Conservation (phyloP, 1,140 invertebrate genomes). For the Harlomillsia oculata region DNA sequence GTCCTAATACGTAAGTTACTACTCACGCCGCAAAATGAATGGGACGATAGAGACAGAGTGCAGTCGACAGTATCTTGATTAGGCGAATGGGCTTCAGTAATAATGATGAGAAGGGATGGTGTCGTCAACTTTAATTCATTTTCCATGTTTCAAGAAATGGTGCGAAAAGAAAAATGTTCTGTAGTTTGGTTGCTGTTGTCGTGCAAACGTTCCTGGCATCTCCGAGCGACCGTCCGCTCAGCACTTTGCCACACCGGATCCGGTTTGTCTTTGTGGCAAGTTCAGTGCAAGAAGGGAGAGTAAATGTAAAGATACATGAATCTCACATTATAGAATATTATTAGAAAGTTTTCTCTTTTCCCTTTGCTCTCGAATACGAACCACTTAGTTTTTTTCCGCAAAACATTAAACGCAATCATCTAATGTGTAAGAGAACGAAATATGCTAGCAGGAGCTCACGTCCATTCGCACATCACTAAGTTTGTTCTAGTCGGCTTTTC, state of each 20-base stretch:
- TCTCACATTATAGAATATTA: constrained; percentile 34
- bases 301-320: constrained; percentile 34
- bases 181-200: constrained; percentile 10
- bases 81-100: constrained; percentile 19
- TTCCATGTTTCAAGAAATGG: constrained; percentile 27
- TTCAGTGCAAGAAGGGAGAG: constrained; percentile 11
- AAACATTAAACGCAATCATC: constrained; percentile 34
- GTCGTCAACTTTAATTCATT: constrained; percentile 32
- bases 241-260: too few relatives aligned
- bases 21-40: too few relatives aligned
- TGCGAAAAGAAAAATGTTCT: constrained; percentile 25
- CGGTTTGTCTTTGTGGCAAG: constrained; percentile 18
- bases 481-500: too few relatives aligned
- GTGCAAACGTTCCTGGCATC: too few relatives aligned
- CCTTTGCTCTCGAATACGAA: constrained; percentile 11
- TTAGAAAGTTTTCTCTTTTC: constrained; percentile 30
- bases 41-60: too few relatives aligned
- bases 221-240: too few relatives aligned
- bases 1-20: too few relatives aligned
- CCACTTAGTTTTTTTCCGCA: constrained; percentile 33
- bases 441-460: too few relatives aligned
- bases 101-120: constrained; percentile 25
- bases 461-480: too few relatives aligned
- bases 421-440: constrained; percentile 25
- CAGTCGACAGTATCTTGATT: too few relatives aligned